Evolutionary conservation across 2,797 vertebrate genomes (phyloP).

Genomic region (Arctocebus calabarensis): DNA sequence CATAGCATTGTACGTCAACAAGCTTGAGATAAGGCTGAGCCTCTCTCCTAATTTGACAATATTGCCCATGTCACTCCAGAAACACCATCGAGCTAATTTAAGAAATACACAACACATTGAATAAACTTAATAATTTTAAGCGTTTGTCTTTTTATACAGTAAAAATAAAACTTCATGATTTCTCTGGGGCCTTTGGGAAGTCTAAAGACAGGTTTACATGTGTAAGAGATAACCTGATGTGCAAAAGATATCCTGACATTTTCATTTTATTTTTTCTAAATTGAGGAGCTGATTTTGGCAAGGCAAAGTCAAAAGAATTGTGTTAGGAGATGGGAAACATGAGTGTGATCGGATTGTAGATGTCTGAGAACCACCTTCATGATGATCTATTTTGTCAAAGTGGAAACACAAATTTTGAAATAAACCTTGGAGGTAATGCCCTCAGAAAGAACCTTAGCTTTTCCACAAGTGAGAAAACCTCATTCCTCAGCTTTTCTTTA

Average conservation of each 20-base stretch:
- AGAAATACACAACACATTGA: constrained; percentile 31
- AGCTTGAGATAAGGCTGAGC: not conserved
- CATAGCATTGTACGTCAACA: not conserved
- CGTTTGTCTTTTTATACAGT: constrained; percentile 32
- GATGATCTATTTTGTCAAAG: not conserved
- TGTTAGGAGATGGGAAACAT: not conserved
- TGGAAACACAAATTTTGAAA: constrained; percentile 49
- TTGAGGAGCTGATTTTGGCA: not conserved
- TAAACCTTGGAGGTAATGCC: constrained; percentile 10
- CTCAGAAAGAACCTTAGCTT: not conserved
- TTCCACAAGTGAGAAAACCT: constrained; percentile 33
- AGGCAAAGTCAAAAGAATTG: constrained; percentile 21
- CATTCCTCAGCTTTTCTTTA: not conserved
- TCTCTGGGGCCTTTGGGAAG: constrained; percentile 42
- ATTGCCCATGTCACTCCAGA: not conserved
- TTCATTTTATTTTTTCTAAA: constrained; percentile 38
- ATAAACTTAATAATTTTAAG: constrained; percentile 55
- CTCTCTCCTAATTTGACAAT: constrained; percentile 34
- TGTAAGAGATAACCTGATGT: constrained; percentile 43
- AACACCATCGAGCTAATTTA: constrained; percentile 40
- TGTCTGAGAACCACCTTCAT: not conserved
- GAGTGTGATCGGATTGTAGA: not conserved
- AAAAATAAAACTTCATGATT: constrained; percentile 45
- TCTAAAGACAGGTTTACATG: constrained; percentile 26
- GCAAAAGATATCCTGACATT: constrained; percentile 38